Percentiles rank a stretch among this genome's conserved stretches.
phyloP scores from a whole-genome alignment of 2,113 vertebrate species.

The Electrona antarctica region DNA sequence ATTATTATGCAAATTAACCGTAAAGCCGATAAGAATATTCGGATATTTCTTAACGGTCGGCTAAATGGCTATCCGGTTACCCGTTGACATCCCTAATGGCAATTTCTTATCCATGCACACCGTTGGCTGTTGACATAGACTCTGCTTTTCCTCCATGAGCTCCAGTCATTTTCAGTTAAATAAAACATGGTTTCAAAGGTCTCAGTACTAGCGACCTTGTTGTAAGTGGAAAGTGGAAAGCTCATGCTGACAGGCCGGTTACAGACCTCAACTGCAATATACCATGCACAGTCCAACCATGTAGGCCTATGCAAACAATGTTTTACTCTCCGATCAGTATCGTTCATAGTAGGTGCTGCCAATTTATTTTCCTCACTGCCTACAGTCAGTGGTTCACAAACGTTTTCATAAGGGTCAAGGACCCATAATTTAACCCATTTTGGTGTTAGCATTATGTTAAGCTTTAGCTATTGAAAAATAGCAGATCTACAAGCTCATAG shows the following conservation, averaged over 20 bases:
- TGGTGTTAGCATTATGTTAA: no score
- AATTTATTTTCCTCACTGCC: not conserved
- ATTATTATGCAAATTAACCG: no score
- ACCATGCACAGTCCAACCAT: conserved; percentile 15
- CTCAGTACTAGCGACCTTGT: conserved; percentile 39
- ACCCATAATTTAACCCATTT: no score
- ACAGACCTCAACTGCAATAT: conserved; percentile 33
- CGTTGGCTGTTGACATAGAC: conserved; percentile 39
- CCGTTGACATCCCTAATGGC: no score
- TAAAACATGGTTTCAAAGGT: conserved; percentile 50
- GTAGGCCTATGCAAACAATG: conserved; percentile 1
- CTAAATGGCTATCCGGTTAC: no score
- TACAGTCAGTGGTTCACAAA: not conserved
- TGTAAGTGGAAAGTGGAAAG: conserved; percentile 45
- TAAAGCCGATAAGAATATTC: no score
- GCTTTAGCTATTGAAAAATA: no score
- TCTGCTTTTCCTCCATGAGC: conserved; percentile 33
- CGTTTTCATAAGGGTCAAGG: no score
- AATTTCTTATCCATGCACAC: conserved; percentile 26
- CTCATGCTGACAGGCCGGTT: conserved; percentile 46
- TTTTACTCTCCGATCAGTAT: conserved; percentile 21
- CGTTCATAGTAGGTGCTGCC: not conserved
- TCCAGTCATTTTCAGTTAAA: conserved; percentile 38
- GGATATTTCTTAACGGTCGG: no score
- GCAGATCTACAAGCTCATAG: no score